phyloP scores from a whole-genome alignment of 1,140 invertebrate genomes.

The Eriocheir sinensis region DNA sequence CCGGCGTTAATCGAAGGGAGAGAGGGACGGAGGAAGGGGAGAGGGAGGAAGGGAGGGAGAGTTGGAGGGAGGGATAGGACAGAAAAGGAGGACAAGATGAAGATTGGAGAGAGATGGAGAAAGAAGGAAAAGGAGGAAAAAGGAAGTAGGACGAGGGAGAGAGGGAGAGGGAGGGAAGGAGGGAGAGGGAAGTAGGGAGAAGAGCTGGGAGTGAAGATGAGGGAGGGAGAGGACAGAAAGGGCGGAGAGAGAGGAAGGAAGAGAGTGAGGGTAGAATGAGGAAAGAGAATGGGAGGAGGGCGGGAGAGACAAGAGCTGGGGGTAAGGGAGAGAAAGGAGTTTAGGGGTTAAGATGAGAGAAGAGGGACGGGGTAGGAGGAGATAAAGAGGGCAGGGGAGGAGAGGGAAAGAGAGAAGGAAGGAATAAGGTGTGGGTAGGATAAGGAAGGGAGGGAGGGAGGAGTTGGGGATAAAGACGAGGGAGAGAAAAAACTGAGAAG shows the following conservation, averaged over 20 bases:
- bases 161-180: not conserved
- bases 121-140: too few species aligned
- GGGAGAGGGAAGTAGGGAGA: not conserved
- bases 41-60: slow-evolving; percentile 28
- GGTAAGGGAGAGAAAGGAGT: too few species aligned
- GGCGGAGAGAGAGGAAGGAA: not conserved
- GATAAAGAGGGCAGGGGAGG: too few species aligned
- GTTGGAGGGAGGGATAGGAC: not conserved
- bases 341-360: too few species aligned
- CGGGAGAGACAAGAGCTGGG: too few species aligned
- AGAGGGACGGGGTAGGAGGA: too few species aligned
- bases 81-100: not conserved
- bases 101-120: not conserved
- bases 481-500: too few species aligned
- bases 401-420: not conserved
- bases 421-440: too few species aligned
- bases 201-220: not conserved
- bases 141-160: too few species aligned
- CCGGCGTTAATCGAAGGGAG: slow-evolving; percentile 58
- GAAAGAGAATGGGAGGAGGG: too few species aligned
- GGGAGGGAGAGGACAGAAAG: not conserved
- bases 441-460: too few species aligned
- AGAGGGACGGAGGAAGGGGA: not conserved
- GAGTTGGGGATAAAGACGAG: not conserved
- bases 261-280: not conserved